phyloP scores from a whole-genome alignment of 1,140 invertebrate genomes.

The Drosophila pachea region DNA sequence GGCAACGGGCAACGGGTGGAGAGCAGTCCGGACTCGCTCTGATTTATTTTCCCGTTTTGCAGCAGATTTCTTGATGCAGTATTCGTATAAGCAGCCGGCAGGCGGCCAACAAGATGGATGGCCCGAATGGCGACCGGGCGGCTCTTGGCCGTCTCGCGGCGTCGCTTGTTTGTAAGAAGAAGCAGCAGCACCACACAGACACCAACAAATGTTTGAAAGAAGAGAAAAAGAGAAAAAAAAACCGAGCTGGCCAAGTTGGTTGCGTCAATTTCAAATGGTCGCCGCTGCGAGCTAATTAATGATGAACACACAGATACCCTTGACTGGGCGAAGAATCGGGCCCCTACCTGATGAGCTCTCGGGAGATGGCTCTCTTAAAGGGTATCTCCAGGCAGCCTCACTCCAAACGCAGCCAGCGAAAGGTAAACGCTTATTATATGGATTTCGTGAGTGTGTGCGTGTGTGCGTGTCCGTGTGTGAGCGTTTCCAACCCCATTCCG shows the following conservation, averaged over 20 bases:
- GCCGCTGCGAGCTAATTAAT: neutral
- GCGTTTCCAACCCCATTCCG: slow-evolving; percentile 23
- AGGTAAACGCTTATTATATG: slow-evolving; percentile 24
- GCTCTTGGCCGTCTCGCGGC: slow-evolving; percentile 60
- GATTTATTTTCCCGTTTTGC: slow-evolving; percentile 79
- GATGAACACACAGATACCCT: neutral
- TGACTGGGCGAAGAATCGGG: too few relatives aligned
- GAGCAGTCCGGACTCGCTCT: slow-evolving; percentile 45
- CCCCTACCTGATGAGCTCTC: too few relatives aligned
- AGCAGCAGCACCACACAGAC: too few relatives aligned
- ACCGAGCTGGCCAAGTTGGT: slow-evolving; percentile 35
- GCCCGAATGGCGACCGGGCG: slow-evolving; percentile 72
- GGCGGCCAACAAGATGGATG: slow-evolving; percentile 72
- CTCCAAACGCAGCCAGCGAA: too few relatives aligned
- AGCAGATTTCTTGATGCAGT: slow-evolving; percentile 63
- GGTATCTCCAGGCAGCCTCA: slow-evolving; percentile 11
- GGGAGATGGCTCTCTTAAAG: neutral
- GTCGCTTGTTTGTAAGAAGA: slow-evolving; percentile 33
- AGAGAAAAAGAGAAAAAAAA: slow-evolving; percentile 21
- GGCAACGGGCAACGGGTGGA: slow-evolving; percentile 8
- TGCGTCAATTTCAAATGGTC: slow-evolving; percentile 14
- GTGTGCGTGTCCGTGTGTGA: slow-evolving; percentile 5
- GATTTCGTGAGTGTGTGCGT: neutral
- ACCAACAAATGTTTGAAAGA: neutral
- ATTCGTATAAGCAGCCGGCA: slow-evolving; percentile 68